Percentiles rank a stretch among this genome's conserved stretches.
Conservation (phyloP, 1,140 invertebrate species). For the Dendroctonus valens region DNA sequence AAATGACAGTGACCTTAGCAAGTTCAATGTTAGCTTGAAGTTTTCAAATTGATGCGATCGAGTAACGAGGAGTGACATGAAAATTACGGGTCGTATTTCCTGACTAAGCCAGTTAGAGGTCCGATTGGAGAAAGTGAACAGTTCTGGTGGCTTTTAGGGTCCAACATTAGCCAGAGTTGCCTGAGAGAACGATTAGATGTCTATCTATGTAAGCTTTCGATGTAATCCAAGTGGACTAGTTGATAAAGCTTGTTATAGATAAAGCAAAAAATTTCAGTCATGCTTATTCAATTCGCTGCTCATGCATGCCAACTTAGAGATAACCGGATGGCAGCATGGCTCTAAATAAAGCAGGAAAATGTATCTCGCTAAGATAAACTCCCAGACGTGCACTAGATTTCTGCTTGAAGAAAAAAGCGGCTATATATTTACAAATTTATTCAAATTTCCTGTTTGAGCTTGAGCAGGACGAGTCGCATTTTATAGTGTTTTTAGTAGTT, state of each 20-base stretch:
- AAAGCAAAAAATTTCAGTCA: too few relatives aligned
- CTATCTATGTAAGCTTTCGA: not conserved
- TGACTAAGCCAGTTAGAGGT: conserved; percentile 20
- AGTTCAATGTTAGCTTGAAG: conserved; percentile 23
- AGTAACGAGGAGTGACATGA: conserved; percentile 22
- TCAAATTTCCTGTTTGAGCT: conserved; percentile 15
- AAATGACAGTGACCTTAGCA: not conserved
- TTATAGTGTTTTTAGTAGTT: too few relatives aligned
- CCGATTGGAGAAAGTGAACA: conserved; percentile 16
- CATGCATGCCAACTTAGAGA: too few relatives aligned
- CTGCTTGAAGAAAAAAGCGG: conserved; percentile 4
- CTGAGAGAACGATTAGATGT: conserved; percentile 18
- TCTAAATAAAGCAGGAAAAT: too few relatives aligned
- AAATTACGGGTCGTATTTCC: conserved; percentile 27
- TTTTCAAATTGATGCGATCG: conserved; percentile 20
- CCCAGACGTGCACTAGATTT: conserved; percentile 18
- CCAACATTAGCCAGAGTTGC: conserved; percentile 12
- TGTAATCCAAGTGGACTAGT: too few relatives aligned
- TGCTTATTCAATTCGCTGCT: too few relatives aligned
- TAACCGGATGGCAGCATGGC: too few relatives aligned
- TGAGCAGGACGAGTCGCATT: too few relatives aligned
- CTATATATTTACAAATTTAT: conserved; percentile 23
- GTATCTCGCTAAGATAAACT: conserved; percentile 14
- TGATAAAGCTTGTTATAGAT: too few relatives aligned
- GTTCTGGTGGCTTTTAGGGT: conserved; percentile 10